Percentiles rank a stretch among this genome's conserved stretches.
phyloP scores from a whole-genome alignment of 2,888 invertebrate genomes.

The Pseudococcus longispinus region DNA sequence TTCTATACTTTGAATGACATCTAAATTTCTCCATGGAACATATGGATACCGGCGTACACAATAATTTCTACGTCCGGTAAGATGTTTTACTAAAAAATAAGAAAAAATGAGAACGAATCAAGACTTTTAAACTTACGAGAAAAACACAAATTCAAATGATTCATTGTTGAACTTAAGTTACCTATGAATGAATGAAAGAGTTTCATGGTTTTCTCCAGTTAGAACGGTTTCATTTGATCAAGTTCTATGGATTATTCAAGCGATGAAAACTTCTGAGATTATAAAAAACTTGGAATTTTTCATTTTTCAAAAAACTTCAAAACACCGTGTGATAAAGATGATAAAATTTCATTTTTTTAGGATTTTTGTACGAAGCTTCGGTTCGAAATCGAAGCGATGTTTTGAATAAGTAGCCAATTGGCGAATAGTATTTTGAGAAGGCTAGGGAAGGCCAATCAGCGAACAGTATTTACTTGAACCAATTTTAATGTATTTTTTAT shows the following conservation, averaged over 20 bases:
- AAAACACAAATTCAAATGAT: not conserved
- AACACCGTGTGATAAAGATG: not conserved
- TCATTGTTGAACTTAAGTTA: not conserved
- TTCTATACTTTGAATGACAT: constrained; percentile 39
- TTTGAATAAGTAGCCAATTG: no score
- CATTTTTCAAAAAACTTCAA: not conserved
- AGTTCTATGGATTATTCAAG: not conserved
- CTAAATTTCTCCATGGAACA: constrained; percentile 44
- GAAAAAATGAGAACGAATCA: not conserved
- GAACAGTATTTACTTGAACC: no score
- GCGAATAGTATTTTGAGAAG: no score
- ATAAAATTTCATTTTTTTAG: no score
- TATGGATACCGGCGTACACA: not conserved
- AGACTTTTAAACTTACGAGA: not conserved
- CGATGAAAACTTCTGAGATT: not conserved
- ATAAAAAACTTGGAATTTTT: no score
- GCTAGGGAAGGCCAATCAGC: no score
- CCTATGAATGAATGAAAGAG: not conserved
- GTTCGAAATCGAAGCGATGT: no score
- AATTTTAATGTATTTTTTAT: no score
- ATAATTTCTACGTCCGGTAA: constrained; percentile 33
- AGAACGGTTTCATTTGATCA: not conserved
- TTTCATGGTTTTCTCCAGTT: not conserved
- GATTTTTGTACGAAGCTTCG: no score
- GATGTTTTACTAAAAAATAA: not conserved